Evolutionary conservation across 2,797 vertebrate species (phyloP).

Genomic region (Hirundo rustica): DNA sequence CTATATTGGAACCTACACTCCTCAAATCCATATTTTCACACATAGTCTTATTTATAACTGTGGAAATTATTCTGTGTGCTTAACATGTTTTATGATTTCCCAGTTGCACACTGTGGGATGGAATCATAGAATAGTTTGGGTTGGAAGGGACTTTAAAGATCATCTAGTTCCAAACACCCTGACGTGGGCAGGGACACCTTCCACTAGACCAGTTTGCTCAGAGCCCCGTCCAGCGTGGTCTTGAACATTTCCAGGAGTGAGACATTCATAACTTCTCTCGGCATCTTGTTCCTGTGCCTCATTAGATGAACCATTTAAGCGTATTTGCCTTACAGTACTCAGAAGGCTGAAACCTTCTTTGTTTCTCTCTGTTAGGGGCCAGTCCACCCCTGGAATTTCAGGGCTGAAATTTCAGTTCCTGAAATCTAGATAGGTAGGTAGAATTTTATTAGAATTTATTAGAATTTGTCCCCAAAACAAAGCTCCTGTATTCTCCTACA

Average conservation of each 20-base stretch:
- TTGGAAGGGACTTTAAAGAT: not conserved
- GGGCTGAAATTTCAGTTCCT: not conserved
- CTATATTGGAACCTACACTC: not conserved
- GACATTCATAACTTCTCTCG: not conserved
- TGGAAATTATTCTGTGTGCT: not conserved
- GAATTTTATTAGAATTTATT: not conserved
- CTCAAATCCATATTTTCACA: not conserved
- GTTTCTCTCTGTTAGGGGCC: not conserved
- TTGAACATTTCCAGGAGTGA: not conserved
- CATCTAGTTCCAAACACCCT: not conserved
- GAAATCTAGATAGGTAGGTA: not conserved
- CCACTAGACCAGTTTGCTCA: not conserved
- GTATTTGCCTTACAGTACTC: not conserved
- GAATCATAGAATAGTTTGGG: not conserved
- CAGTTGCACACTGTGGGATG: not conserved
- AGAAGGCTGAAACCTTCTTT: not conserved
- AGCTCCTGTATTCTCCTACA: not conserved
- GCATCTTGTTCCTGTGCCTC: not conserved
- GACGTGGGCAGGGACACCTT: not conserved
- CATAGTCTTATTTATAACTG: not conserved
- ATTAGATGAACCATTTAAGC: not conserved
- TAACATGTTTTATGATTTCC: not conserved
- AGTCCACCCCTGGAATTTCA: not conserved
- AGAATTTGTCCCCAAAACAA: not conserved
- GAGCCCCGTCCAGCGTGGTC: fast-evolving